These are phyloP conservation scores for Osmoderma eremita DNA, from an alignment of 2,888 invertebrate species.

Conservation along the genomic window DNA sequence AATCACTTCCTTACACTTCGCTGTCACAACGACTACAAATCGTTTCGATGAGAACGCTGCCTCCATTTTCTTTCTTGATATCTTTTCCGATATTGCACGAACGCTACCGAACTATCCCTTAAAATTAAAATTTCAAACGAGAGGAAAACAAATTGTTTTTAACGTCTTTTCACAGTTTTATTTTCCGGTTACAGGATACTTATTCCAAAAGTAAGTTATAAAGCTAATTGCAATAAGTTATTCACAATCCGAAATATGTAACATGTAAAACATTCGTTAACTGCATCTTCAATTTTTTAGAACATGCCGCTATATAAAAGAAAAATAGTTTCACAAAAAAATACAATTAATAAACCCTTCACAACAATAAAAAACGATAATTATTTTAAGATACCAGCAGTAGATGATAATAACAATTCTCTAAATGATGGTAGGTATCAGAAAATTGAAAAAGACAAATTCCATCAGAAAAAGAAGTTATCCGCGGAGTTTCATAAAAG, in stretches of 20 bases:
- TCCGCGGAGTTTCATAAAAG: too few species aligned
- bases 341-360: background rate
- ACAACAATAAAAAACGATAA: background rate
- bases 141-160: background rate
- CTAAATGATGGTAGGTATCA: too few species aligned
- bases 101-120: constrained; percentile 17
- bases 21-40: constrained; percentile 57
- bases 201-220: background rate
- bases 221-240: too few species aligned
- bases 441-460: too few species aligned
- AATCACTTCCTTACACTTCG: constrained; percentile 44
- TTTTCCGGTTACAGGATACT: background rate
- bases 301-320: constrained; percentile 23
- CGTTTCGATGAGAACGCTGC: constrained; percentile 55
- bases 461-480: too few species aligned
- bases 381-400: constrained; percentile 3
- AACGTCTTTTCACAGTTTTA: background rate
- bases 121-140: constrained; percentile 26
- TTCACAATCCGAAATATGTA: too few species aligned
- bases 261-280: too few species aligned
- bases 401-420: background rate
- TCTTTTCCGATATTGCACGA: constrained; percentile 39
- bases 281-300: too few species aligned
- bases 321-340: background rate
- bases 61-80: constrained; percentile 51